Base-by-base conservation (phyloP, 2,113 vertebrate genomes). In the Oryzias celebensis region DNA sequence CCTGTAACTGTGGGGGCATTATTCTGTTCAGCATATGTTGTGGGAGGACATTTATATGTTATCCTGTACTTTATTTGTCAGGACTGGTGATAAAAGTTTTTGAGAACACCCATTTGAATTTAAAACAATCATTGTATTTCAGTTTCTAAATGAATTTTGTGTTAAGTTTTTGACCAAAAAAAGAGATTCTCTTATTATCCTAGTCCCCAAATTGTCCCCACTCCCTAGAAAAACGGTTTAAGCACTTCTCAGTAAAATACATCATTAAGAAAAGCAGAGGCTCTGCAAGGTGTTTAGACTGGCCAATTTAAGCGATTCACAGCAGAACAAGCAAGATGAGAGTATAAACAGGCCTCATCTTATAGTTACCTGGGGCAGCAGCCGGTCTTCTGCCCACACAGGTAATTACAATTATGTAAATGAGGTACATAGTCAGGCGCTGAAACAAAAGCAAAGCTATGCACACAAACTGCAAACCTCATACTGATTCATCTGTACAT, bases 361-460 rank as follows among this genome's bases (percentile, higher is more conserved):
- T 67, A 77, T 48, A 54, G 67, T 62, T 87, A 89, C 84, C 86
- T 83, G 75, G 80, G 80, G 85, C 80, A 74, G 75, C 72, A 79
- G 77, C 59, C 62, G 16, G 62, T 82, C 69, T 65, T 67, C 77
- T 74, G 68, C 73, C 80, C 82, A 85, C 82, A 80, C 79, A 61
- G 82, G 83, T 88, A 89, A 91, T 91, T 88, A 88, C 69, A 88
- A 87, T 89, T 83, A 91, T 89, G 87, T 61, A 86, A 87, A 91
- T 85, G 71, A 77, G 41, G 58, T 73, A 44, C 65, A 58, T 52
- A 62, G 61, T 54, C 63, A 54, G 56, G 52, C 54, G 49, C 62
- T 51, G 75, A 72, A 82, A 86, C 68, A 83, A 82, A 87, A 77
- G 76, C 77, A 65, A 44, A 44, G 55, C 56, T 61, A 28, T 56